These are phyloP conservation scores for Drosophila buzzatii DNA, from an alignment of 2,888 invertebrate genomes.

Conservation along the genomic window DNA sequence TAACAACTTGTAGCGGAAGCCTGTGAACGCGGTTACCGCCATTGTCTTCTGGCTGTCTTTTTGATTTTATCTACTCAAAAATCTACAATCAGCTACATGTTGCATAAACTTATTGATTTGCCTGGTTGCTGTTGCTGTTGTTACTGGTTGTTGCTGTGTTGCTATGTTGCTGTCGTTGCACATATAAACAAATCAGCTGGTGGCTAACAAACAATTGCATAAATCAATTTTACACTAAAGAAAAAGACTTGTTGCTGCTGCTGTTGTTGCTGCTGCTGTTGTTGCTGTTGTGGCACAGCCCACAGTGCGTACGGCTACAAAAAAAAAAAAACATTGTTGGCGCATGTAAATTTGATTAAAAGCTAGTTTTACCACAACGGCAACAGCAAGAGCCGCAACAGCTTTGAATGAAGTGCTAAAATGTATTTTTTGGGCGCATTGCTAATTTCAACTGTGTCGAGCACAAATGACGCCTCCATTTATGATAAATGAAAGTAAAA, in stretches of 20 bases:
- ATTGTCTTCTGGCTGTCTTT: conserved; percentile 66
- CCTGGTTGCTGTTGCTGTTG: conserved; percentile 32
- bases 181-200: conserved; percentile 77
- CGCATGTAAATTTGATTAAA: conserved; percentile 77
- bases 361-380: conserved; percentile 67
- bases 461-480: conserved; percentile 71
- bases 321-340: conserved; percentile 46
- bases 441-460: conserved; percentile 69
- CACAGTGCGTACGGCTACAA: conserved; percentile 67
- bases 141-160: too few species aligned
- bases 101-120: conserved; percentile 79
- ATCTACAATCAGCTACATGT: conserved; percentile 67
- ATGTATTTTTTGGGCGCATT: conserved; percentile 37
- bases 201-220: conserved; percentile 78
- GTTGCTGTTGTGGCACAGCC: conserved; percentile 44
- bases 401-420: conserved; percentile 70
- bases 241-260: conserved; percentile 26
- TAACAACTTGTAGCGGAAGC: conserved; percentile 72
- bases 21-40: conserved; percentile 35
- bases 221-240: conserved; percentile 74
- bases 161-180: conserved; percentile 56
- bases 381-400: conserved; percentile 18
- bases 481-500: conserved; percentile 80
- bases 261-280: background rate
- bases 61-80: conserved; percentile 66